Evolutionary conservation across 2,888 invertebrate genomes (phyloP), one percentile per base, ranked within the genome.

Genomic region (Sylvicola fuscatus): DNA sequence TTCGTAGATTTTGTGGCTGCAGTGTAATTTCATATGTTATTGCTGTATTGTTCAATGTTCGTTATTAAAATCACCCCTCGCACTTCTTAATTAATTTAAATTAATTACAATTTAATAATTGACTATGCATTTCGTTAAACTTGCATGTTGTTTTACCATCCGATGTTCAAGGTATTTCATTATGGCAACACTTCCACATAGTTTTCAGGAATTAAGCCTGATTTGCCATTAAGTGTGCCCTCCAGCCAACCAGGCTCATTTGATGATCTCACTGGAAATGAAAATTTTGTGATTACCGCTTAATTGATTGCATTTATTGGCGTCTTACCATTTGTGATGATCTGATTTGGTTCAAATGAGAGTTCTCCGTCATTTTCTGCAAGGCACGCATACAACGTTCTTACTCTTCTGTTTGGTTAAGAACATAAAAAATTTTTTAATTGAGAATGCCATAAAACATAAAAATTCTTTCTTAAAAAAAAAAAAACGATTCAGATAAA

Each of bases 241-340:
- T 93, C 89, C 50, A 97, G 66, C 97, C 97, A 97, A 46, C 97
- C 95, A 14, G 93, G 93, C 62, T 97, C 97, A 51, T 82, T 76
- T 15, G 92, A 92, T 45, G 75, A 70, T 49, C 80, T 75, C 40
- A 89, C 89, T 89, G 60, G 35, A 65, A 63, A 30, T 13, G 32
- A 39, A 36, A 36, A 26, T 16, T 17, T 16, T 13, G 31, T 28
- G 29, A 11, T 28, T 15, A 14, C 4, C 16, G 8, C 12, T 14
- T 28, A 3, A 34, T 39, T 27, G 15, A 7, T 32, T 31, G 38
- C n/a, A n/a, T n/a, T n/a, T n/a, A n/a, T n/a, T n/a, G n/a, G n/a
- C 34, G 36, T 52, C 64, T 65, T 62, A 90, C 95, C 92, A 68
- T 93, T 86, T 42, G 83, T 86, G 49, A 97, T 89, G 50, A 97